phyloP scores from a whole-genome alignment of 2,888 invertebrate species.

The Chrysina gloriosa region DNA sequence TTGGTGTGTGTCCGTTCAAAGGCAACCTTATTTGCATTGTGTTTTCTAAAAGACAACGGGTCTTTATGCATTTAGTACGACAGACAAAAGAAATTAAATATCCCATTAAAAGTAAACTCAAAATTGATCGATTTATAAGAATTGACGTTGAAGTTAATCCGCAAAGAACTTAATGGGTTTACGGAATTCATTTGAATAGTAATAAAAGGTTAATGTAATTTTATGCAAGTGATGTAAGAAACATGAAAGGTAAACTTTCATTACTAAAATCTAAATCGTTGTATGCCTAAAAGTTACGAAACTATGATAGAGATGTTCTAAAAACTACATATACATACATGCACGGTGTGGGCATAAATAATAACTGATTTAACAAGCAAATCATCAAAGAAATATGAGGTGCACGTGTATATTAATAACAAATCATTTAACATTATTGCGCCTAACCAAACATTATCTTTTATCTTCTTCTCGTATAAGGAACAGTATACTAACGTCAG shows the following conservation, averaged over 20 bases:
- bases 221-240: neutral
- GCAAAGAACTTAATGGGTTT: too few species aligned
- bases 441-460: slow-evolving; percentile 35
- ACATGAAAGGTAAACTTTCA: neutral
- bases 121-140: too few species aligned
- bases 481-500: slow-evolving; percentile 1
- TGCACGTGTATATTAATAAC: slow-evolving; percentile 45
- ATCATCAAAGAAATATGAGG: slow-evolving; percentile 42
- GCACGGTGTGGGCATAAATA: slow-evolving; percentile 41
- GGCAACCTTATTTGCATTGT: too few species aligned
- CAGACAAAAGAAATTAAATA: too few species aligned
- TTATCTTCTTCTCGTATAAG: slow-evolving; percentile 12
- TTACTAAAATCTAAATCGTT: neutral
- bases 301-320: slow-evolving; percentile 30
- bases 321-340: slow-evolving; percentile 33
- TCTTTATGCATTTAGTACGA: too few species aligned
- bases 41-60: too few species aligned
- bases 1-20: too few species aligned
- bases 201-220: too few species aligned
- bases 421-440: slow-evolving; percentile 45
- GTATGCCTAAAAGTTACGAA: neutral
- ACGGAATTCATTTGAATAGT: too few species aligned
- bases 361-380: slow-evolving; percentile 41
- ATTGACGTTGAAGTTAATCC: too few species aligned
- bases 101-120: too few species aligned